These are phyloP conservation scores for Empis livida DNA, from an alignment of 2,888 invertebrate genomes.

Conservation along the genomic window DNA sequence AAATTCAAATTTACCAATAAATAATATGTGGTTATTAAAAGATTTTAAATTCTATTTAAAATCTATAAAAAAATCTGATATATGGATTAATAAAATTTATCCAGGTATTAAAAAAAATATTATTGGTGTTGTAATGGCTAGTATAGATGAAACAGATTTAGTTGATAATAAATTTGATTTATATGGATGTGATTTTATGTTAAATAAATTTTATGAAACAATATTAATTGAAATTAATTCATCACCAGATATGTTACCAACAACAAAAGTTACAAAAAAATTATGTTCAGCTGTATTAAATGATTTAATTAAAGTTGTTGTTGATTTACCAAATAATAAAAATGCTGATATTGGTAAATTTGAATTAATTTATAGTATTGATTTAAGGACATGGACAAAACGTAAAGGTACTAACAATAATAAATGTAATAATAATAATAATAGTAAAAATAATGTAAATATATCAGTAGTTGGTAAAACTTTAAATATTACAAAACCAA, in stretches of 20 bases:
- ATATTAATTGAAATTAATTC: slow-evolving; percentile 92
- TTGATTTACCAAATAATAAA: slow-evolving; percentile 27
- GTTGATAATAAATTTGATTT: slow-evolving; percentile 71
- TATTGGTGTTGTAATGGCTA: slow-evolving; percentile 62
- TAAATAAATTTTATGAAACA: slow-evolving; percentile 70
- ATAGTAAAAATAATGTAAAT: too few relatives aligned
- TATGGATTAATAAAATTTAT: slow-evolving; percentile 63
- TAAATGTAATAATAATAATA: too few relatives aligned
- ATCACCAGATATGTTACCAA: slow-evolving; percentile 67
- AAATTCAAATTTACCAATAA: slow-evolving; percentile 50
- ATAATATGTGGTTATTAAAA: slow-evolving; percentile 76
- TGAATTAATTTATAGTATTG: too few relatives aligned
- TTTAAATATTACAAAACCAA: too few relatives aligned
- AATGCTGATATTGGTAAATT: slow-evolving; percentile 38
- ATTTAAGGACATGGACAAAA: too few relatives aligned
- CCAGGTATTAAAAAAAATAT: slow-evolving; percentile 76
- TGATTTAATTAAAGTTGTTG: slow-evolving; percentile 73
- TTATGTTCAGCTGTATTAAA: slow-evolving; percentile 70
- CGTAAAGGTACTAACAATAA: too few relatives aligned
- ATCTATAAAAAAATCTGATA: slow-evolving; percentile 29
- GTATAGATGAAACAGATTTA: slow-evolving; percentile 56
- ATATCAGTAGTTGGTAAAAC: too few relatives aligned
- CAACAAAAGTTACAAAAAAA: slow-evolving; percentile 69
- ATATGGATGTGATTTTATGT: slow-evolving; percentile 86
- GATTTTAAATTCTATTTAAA: slow-evolving; percentile 51